Base-by-base conservation (phyloP, 2,888 invertebrate genomes). In the Parelbella ahira region DNA sequence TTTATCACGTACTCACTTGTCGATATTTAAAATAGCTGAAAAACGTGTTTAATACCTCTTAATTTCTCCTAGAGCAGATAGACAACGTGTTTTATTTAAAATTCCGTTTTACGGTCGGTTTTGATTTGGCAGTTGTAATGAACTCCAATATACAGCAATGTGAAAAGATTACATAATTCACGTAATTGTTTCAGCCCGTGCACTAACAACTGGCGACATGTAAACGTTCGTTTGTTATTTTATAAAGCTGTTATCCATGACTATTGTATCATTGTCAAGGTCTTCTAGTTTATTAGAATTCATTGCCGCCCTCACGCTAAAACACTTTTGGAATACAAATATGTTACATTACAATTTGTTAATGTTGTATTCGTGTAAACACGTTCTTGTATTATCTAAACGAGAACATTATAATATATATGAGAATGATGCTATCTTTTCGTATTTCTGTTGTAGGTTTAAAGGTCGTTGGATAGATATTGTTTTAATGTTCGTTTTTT, bases 211-310 rank as follows among this genome's bases (percentile, higher is more conserved):
- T 2, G 19, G 18, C 30, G 30, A 34, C 21, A 19, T 37, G 48
- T 46, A 46, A 19, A 44, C 39, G 37, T 49, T 43, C 37, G 33
- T 46, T 49, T 47, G 33, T 59, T 65, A 63, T 68, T 67, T 71
- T 67, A 69, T 67, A 64, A 60, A 63, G 64, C 54, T 58, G 60
- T 66, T 68, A 68, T 64, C 56, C 60, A 70, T 68, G 60, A 64
- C 59, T 68, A 69, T 74, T 69, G 72, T 76, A 74, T 73, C 73
- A 79, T 68, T 81, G 74, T 72, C 80, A 81, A 83, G 81, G 81
- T 51, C 76, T 77, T 74, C 74, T 60, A 62, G 68, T 77, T 70
- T 67, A 76, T 78, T 76, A 71, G 68, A 77, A 81, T 81, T 81
- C 76, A 76, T 72, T 68, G 66, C 73, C 68, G 73, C 73, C 72